These are phyloP conservation scores for Alaudala cheleensis DNA, from an alignment of 2,113 vertebrate genomes.

Conservation along the genomic window DNA sequence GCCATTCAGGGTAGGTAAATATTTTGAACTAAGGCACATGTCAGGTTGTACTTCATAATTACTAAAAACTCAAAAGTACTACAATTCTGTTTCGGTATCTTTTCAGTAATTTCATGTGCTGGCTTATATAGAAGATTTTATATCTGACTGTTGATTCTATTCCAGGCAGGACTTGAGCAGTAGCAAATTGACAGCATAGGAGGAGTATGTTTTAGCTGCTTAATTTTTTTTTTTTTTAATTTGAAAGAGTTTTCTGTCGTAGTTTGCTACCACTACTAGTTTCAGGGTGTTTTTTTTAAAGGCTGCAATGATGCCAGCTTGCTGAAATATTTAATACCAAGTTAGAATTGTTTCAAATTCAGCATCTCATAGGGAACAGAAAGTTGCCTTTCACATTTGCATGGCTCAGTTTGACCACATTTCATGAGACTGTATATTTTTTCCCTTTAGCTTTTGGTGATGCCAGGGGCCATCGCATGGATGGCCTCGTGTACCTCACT, in stretches of 20 bases:
- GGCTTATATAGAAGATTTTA: neutral
- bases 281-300: neutral
- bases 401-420: neutral
- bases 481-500: constrained; percentile 68
- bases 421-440: neutral
- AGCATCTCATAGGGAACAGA: neutral
- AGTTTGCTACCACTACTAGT: neutral
- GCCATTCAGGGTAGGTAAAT: constrained; percentile 65
- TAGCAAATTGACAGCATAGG: neutral
- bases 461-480: constrained; percentile 71
- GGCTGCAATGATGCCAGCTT: neutral
- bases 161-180: neutral
- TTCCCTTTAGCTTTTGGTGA: constrained; percentile 68
- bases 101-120: neutral
- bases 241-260: neutral
- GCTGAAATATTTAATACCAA: neutral
- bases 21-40: neutral
- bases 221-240: neutral
- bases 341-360: neutral
- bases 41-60: neutral
- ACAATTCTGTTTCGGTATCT: neutral
- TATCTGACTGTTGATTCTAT: neutral
- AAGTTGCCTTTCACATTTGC: neutral
- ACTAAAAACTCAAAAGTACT: neutral
- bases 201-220: neutral